Evolutionary conservation across 2,888 invertebrate genomes (phyloP), one percentile per base, ranked within the genome.

Genomic region (Idaea straminata): DNA sequence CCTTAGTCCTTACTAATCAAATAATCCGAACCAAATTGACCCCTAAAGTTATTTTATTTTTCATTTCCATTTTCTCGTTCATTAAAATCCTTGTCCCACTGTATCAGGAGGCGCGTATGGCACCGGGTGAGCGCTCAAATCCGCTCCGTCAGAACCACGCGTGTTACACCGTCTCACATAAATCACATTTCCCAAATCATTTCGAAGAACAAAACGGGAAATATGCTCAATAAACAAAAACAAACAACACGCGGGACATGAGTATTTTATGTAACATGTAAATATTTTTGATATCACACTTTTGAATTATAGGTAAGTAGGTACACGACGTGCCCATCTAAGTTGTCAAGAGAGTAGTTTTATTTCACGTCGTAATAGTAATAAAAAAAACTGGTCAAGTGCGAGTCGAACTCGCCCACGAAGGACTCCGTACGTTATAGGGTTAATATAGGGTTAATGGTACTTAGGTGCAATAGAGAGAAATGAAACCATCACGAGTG

Each of bases 181-280:
- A 85, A 87, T 86, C 85, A 86, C 76, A 76, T 78, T 73, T 74
- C 71, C 75, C 72, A 73, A 67, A 68, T 65, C 69, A 71, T 70
- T 67, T 68, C 72, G 75, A 74, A 75, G 78, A 77, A 81, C 82
- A 83, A 83, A 84, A 85, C 81, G 81, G 81, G 83, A 80, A 85
- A 84, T 83, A 83, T 82, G 78, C 77, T 82, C 80, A 80, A 83
- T 83, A 81, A 80, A 83, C 82, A 84, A 79, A 81, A 80, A 81
- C 69, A 70, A 71, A 73, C 68, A 59, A 34, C 25, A 34, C 5
- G 59, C 5, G 16, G 4, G 15, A 59, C 59, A 25, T 36, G 47
- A 47, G 13, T 10, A 2, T 47, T 47, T 47, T 2, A 13, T 47
- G 47, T 6, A 47, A 47, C 47, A 47, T 13, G 10, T 47, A 6